Evolutionary conservation across 2,113 vertebrate genomes (phyloP).

Genomic region (Callorhinus ursinus): DNA sequence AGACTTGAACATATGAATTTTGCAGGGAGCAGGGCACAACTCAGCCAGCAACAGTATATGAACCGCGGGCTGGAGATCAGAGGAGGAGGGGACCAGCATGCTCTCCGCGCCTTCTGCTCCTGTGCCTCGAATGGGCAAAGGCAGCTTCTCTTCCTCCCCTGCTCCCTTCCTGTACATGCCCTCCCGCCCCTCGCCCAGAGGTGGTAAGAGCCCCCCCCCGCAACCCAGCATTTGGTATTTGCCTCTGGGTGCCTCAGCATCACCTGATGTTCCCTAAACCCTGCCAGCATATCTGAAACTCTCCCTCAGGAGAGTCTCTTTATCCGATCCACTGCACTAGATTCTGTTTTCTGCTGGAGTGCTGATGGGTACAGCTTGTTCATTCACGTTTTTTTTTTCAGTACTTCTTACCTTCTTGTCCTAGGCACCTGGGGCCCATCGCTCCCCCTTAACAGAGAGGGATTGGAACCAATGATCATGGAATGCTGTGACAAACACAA

Average conservation of each 20-base stretch:
- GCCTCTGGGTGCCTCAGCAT: background rate
- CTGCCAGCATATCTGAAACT: background rate
- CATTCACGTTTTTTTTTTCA: background rate
- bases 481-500: background rate
- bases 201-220: too few relatives aligned
- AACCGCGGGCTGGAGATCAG: too few relatives aligned
- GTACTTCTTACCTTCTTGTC: background rate
- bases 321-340: background rate
- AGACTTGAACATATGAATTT: background rate
- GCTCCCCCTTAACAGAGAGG: background rate
- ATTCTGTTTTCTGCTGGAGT: background rate
- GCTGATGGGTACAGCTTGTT: background rate
- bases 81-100: accelerated
- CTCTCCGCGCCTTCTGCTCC: too few relatives aligned
- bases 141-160: background rate
- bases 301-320: background rate
- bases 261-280: background rate
- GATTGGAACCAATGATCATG: background rate
- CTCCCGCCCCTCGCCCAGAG: accelerated
- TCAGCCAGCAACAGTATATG: background rate
- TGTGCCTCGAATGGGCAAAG: background rate
- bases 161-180: background rate
- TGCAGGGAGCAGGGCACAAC: accelerated
- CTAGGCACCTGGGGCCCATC: background rate
- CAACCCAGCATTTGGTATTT: accelerated